Percentiles rank a stretch among this genome's conserved stretches.
These are phyloP conservation scores for Aphis craccivora DNA, from an alignment of 1,140 invertebrate species.

Conservation along the genomic window DNA sequence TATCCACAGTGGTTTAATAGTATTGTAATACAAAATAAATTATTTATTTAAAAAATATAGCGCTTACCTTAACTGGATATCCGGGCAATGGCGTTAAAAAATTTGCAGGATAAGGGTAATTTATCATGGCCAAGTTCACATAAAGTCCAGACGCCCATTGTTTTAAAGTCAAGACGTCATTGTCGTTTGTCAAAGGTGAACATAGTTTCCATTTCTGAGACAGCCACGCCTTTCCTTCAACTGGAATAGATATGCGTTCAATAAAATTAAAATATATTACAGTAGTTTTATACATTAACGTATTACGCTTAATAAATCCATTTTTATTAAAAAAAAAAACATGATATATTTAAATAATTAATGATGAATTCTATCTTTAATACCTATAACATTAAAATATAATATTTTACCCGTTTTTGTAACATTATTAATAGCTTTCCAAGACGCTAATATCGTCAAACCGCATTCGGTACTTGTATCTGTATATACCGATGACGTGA, in stretches of 20 bases:
- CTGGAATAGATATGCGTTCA: slow-evolving; percentile 60
- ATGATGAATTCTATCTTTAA: not conserved
- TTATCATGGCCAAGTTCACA: slow-evolving; percentile 85
- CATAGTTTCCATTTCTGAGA: slow-evolving; percentile 78
- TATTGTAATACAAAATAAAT: not conserved
- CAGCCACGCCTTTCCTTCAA: slow-evolving; percentile 75
- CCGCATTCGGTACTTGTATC: slow-evolving; percentile 72
- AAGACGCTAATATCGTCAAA: slow-evolving; percentile 79
- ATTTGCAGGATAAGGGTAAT: slow-evolving; percentile 87
- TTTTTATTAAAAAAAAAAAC: not conserved
- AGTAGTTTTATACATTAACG: not conserved
- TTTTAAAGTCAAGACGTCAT: slow-evolving; percentile 69
- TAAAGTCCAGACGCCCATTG: slow-evolving; percentile 75
- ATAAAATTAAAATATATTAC: not conserved
- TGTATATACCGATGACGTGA: slow-evolving; percentile 81
- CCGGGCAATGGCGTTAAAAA: slow-evolving; percentile 85
- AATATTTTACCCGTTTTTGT: slow-evolving; percentile 65
- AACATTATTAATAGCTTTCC: slow-evolving; percentile 75
- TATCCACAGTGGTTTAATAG: not conserved
- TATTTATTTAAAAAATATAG: not conserved
- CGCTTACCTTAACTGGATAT: slow-evolving; percentile 77
- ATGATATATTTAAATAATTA: not conserved
- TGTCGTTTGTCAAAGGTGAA: slow-evolving; percentile 69
- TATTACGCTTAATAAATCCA: not conserved
- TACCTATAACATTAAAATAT: not conserved